These are phyloP conservation scores for Beris chalybata DNA, from an alignment of 2,888 invertebrate genomes.

Conservation along the genomic window DNA sequence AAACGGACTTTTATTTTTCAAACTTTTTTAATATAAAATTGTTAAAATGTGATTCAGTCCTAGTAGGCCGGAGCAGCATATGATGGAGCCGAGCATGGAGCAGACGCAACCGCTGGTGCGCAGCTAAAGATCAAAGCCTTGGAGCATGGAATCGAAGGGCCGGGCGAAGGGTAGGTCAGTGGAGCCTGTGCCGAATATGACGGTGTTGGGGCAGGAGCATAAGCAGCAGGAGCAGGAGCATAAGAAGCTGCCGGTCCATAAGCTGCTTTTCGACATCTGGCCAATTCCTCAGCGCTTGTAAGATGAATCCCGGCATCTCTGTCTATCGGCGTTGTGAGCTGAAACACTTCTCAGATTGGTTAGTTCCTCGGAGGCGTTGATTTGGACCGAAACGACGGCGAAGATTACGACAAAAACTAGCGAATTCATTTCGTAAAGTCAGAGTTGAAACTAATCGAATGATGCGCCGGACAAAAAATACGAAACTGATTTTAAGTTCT, in stretches of 20 bases:
- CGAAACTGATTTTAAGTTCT: constrained; percentile 5
- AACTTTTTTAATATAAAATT: too few species aligned
- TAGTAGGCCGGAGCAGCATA: not conserved
- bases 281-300: too few species aligned
- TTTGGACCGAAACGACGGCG: not conserved
- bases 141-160: not conserved
- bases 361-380: too few species aligned
- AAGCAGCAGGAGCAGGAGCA: constrained; percentile 4
- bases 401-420: not conserved
- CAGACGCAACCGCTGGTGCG: not conserved
- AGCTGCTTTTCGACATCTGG: not conserved
- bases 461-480: constrained; percentile 1
- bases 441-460: not conserved
- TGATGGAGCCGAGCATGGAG: not conserved
- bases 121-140: not conserved
- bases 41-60: too few species aligned
- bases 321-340: not conserved
- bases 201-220: not conserved
- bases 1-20: too few species aligned
- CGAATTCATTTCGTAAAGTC: constrained; percentile 6
- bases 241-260: constrained; percentile 1
- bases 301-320: too few species aligned
- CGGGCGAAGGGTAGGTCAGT: constrained; percentile 4
- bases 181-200: constrained; percentile 7
- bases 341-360: not conserved